Percentiles rank a stretch among this genome's conserved stretches.
Conservation (phyloP, 1,140 invertebrate genomes). For the Idris sp. region DNA sequence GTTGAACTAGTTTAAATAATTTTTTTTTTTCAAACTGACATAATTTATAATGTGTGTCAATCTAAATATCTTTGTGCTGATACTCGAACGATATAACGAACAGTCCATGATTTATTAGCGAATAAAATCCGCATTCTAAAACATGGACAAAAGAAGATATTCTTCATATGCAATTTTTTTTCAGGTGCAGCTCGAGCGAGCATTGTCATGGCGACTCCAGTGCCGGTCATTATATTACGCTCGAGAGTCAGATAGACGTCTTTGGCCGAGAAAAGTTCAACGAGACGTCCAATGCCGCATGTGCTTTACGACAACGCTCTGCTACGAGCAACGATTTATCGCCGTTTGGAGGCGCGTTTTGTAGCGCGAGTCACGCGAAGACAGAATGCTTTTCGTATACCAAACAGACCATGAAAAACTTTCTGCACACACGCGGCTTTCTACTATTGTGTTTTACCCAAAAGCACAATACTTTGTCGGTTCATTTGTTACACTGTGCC, state of each 20-base stretch:
- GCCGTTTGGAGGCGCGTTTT: constrained; percentile 49
- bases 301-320: constrained; percentile 47
- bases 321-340: constrained; percentile 50
- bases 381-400: constrained; percentile 41
- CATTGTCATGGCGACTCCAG: constrained; percentile 40
- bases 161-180: constrained; percentile 27
- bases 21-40: not conserved
- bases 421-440: constrained; percentile 22
- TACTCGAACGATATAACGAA: constrained; percentile 1
- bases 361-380: constrained; percentile 56
- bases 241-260: constrained; percentile 37
- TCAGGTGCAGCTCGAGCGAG: constrained; percentile 7
- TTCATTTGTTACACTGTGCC: constrained; percentile 4
- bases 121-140: constrained; percentile 38
- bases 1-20: no score
- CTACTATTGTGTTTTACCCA: constrained; percentile 11
- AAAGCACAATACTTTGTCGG: constrained; percentile 23
- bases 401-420: constrained; percentile 47
- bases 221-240: constrained; percentile 39
- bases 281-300: constrained; percentile 29
- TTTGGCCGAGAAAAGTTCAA: constrained; percentile 35
- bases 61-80: constrained; percentile 4
- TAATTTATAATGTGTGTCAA: constrained; percentile 6
- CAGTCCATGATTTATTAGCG: constrained; percentile 34
- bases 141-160: constrained; percentile 35